A percentile compares a stretch with the other conserved stretches of the same genome.
Conservation (phyloP, 2,888 invertebrate genomes). For the Odontothrips loti region DNA sequence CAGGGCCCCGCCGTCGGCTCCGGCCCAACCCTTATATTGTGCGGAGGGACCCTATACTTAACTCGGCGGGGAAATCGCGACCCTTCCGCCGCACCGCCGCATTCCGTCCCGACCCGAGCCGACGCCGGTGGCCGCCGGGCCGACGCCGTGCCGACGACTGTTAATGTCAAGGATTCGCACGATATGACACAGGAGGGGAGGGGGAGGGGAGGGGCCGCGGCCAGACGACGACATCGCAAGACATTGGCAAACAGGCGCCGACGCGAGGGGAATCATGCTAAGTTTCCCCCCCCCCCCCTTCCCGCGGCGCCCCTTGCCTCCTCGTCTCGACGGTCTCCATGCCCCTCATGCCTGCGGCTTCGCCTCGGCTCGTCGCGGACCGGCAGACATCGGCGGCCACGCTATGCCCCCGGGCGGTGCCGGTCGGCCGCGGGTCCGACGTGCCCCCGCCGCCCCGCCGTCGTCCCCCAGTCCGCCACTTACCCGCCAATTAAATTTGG, state of each 20-base stretch:
- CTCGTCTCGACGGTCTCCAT: too few relatives aligned
- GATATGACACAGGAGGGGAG: background rate
- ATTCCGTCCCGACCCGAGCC: too few relatives aligned
- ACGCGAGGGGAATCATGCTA: background rate
- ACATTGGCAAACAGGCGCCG: slow-evolving; percentile 7
- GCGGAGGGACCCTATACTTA: background rate
- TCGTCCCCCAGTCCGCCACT: background rate
- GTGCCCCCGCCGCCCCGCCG: background rate
- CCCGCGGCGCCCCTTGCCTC: too few relatives aligned
- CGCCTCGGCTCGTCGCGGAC: background rate
- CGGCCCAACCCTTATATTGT: background rate
- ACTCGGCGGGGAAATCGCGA: slow-evolving; percentile 14
- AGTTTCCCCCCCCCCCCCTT: too few relatives aligned
- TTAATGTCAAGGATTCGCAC: slow-evolving; percentile 24
- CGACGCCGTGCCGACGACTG: background rate
- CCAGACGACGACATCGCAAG: slow-evolving; percentile 13
- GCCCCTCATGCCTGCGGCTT: background rate
- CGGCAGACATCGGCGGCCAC: background rate
- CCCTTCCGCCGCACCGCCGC: background rate
- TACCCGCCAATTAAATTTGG: too few relatives aligned
- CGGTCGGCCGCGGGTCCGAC: background rate
- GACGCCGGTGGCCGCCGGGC: background rate
- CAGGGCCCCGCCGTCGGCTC: background rate
- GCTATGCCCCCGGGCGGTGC: background rate
- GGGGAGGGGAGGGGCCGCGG: background rate